These are phyloP conservation scores for Suncus etruscus DNA, from an alignment of 2,113 vertebrate species.

Conservation along the genomic window DNA sequence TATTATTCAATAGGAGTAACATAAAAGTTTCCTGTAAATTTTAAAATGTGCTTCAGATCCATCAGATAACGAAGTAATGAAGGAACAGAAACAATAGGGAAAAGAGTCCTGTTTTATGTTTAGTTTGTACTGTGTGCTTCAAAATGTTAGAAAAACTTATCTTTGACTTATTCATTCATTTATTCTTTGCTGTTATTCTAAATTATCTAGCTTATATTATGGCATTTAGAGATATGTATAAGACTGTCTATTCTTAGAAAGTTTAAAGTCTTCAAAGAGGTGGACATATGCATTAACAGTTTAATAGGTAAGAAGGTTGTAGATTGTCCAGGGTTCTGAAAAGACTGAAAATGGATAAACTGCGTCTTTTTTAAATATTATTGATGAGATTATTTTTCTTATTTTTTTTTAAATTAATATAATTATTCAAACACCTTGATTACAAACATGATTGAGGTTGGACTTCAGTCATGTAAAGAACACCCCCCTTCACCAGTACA, in stretches of 20 bases:
- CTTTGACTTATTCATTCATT: neutral
- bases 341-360: neutral
- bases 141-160: neutral
- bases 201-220: constrained; percentile 1
- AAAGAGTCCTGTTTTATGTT: neutral
- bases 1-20: neutral
- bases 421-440: no score
- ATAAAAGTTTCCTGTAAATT: neutral
- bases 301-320: neutral
- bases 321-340: neutral
- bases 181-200: constrained; percentile 29
- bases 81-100: neutral
- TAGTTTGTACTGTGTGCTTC: neutral
- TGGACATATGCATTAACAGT: neutral
- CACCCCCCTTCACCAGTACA: no score
- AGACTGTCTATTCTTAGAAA: neutral
- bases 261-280: constrained; percentile 55
- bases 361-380: no score
- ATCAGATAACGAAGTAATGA: neutral
- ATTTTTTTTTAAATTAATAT: no score
- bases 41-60: neutral
- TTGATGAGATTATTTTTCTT: no score
- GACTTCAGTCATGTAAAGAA: no score
- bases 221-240: constrained; percentile 1
- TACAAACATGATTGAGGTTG: no score